phyloP scores from a whole-genome alignment of 1,140 invertebrate genomes.

The Drosophila fuyamai region DNA sequence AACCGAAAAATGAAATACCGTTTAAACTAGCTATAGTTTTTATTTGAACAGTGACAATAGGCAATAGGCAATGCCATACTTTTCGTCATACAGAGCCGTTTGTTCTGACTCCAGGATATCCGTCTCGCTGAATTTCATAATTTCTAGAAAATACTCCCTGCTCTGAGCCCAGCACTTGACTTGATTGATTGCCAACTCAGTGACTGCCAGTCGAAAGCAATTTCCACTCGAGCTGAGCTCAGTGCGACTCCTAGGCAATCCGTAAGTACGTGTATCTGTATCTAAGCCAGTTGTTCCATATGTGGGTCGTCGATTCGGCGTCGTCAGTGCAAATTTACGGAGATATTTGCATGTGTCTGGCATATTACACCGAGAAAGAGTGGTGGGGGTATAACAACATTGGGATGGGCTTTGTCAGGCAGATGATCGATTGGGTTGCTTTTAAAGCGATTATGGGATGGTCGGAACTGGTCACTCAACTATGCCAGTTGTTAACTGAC shows the following conservation, averaged over 20 bases:
- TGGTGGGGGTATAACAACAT: constrained; percentile 13
- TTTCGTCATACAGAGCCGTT: neutral
- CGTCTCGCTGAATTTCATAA: constrained; percentile 71
- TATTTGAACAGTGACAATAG: neutral
- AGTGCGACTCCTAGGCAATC: constrained; percentile 35
- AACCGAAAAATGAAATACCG: too few species aligned
- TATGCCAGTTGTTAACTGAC: constrained; percentile 10
- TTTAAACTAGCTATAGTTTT: neutral
- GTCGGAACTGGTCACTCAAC: constrained; percentile 26
- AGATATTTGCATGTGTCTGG: constrained; percentile 45
- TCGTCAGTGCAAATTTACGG: constrained; percentile 34
- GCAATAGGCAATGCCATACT: too few species aligned
- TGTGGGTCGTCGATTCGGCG: constrained; percentile 43
- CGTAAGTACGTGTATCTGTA: constrained; percentile 32
- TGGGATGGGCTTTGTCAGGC: constrained; percentile 30
- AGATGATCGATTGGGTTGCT: constrained; percentile 39
- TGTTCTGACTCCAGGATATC: constrained; percentile 58
- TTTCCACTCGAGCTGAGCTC: constrained; percentile 53
- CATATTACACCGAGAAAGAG: constrained; percentile 22
- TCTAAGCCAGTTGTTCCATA: constrained; percentile 49
- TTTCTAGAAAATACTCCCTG: constrained; percentile 35
- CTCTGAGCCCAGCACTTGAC: constrained; percentile 50
- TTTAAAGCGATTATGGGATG: constrained; percentile 23
- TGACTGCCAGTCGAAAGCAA: constrained; percentile 57
- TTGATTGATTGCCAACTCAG: constrained; percentile 77